phyloP scores from a whole-genome alignment of 2,888 invertebrate species.

The Drosophila kuntzei region DNA sequence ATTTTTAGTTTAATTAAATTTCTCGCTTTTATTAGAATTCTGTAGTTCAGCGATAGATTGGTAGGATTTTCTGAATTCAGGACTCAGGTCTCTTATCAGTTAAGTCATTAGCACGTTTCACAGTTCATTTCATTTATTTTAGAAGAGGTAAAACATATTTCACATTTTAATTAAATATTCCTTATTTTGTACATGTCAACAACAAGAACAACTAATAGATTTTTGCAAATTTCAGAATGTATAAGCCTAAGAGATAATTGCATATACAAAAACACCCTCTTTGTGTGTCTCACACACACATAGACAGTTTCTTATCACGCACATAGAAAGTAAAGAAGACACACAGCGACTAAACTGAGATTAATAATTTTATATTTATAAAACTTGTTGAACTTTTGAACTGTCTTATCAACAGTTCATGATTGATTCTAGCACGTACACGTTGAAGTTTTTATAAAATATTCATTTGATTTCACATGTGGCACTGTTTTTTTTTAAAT shows the following conservation, averaged over 20 bases:
- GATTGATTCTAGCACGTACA: constrained; percentile 31
- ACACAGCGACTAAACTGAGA: constrained; percentile 11
- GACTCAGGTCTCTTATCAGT: constrained; percentile 43
- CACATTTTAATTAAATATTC: constrained; percentile 4
- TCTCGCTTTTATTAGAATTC: neutral
- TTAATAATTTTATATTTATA: constrained; percentile 38
- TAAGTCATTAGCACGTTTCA: constrained; percentile 36
- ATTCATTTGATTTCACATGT: constrained; percentile 28
- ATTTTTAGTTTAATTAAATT: neutral
- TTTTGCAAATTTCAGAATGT: constrained; percentile 16
- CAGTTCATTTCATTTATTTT: constrained; percentile 16
- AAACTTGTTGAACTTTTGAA: constrained; percentile 56
- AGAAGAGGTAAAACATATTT: constrained; percentile 2
- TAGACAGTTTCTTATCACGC: constrained; percentile 42
- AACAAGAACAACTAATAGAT: constrained; percentile 3
- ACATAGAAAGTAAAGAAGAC: constrained; percentile 7
- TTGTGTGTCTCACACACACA: neutral
- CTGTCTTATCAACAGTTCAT: constrained; percentile 46
- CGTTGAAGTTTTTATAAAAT: constrained; percentile 27
- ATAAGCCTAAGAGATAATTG: constrained; percentile 12
- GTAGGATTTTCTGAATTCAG: no score
- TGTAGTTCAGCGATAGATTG: neutral
- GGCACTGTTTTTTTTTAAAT: constrained; percentile 18
- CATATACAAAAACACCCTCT: constrained; percentile 5
- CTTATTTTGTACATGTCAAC: constrained; percentile 6